Evolutionary conservation across 1,140 invertebrate genomes (phyloP), one percentile per base, ranked within the genome.

Genomic region (Pinna nobilis): DNA sequence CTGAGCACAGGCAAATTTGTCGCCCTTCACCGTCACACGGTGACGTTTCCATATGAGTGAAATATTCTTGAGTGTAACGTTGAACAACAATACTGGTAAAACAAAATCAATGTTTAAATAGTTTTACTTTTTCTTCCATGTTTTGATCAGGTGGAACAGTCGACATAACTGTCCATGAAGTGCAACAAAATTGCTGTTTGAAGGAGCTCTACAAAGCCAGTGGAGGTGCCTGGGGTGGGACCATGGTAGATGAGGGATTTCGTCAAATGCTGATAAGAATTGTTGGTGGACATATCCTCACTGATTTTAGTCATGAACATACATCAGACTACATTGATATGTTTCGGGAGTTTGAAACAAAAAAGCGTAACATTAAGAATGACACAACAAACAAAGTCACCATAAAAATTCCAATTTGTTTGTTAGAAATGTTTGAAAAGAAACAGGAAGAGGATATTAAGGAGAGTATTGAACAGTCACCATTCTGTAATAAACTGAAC

Each of bases 221-320:
- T 32, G 76, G 76, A 6, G 76, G 76, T 13, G 71, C 71, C 0
- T 78, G 76, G 76, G 76, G 76, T 41, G 76, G 76, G 15, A 78
- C 71, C 0, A 60, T 67, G 32, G 76, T 78, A 11, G 75, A 77
- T 35, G 70, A 77, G 53, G 61, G 53, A 0, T 77, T 69, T 25
- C 60, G 53, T 25, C 65, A 77, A 28, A 20, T 77, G 15, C 39
- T 73, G 20, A 60, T 77, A 13, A 73, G 70, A 50, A 77, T 73
- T 23, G 55, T 67, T 1, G 70, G 66, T 6, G 63, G 23, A 20
- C 32, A 28, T 3, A 57, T 65, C 15, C 68, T 57, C 25, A 28
- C 18, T 0, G 25, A 51, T 4, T 77, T 77, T 37, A 32, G 51
- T 47, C 18, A 30, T 0, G 9, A 44, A 63, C 61, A 69, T 59